Conservation (phyloP, 2,113 vertebrate species). For the Athene cunicularia region DNA sequence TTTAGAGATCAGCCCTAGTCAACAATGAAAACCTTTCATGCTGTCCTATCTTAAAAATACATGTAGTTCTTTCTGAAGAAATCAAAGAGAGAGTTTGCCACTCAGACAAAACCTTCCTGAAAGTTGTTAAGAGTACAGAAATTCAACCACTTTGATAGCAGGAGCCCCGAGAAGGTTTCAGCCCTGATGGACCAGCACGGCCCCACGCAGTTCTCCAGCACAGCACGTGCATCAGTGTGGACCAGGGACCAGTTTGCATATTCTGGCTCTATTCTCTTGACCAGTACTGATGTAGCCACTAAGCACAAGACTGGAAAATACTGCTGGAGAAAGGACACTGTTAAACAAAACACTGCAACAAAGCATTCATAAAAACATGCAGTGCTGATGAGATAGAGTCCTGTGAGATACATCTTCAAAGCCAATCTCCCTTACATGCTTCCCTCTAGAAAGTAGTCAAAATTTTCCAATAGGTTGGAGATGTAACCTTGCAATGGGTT, state of each 20-base stretch:
- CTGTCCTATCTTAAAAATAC: background rate
- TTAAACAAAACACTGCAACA: background rate
- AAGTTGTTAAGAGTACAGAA: background rate
- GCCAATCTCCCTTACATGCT: background rate
- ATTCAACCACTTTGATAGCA: background rate
- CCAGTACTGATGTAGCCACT: background rate
- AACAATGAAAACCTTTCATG: background rate
- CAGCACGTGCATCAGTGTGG: background rate
- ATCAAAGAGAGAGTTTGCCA: background rate
- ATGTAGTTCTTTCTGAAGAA: accelerated
- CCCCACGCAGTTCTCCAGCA: background rate
- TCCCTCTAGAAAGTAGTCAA: background rate
- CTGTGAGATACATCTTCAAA: background rate
- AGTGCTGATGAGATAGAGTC: background rate
- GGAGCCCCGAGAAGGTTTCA: background rate
- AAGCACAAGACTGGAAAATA: background rate
- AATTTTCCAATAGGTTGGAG: background rate
- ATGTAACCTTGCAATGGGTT: background rate
- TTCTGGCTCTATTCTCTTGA: background rate
- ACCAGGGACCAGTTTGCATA: background rate
- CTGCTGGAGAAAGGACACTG: background rate
- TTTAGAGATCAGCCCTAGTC: background rate
- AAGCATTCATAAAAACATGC: background rate
- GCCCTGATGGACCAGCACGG: background rate
- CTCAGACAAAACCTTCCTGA: background rate